These are phyloP conservation scores for Procambarus virginalis DNA, from an alignment of 1,140 invertebrate genomes.

Conservation along the genomic window DNA sequence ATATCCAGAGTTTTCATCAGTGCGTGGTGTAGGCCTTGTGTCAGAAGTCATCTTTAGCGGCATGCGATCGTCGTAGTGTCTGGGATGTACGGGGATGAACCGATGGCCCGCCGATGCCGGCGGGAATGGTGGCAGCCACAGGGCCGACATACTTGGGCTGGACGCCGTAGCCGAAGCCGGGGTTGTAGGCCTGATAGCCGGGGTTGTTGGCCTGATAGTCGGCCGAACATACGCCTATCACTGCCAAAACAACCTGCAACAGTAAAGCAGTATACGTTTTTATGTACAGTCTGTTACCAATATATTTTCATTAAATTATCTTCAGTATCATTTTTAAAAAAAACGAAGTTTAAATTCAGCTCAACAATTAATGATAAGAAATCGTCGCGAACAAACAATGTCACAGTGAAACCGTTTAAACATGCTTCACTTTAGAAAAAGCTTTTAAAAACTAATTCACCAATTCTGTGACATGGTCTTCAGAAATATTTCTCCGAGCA, in stretches of 20 bases:
- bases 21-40: conserved; percentile 20
- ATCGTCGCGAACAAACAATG: no score
- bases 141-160: conserved; percentile 16
- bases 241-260: conserved; percentile 42
- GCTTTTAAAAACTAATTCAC: no score
- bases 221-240: conserved; percentile 26
- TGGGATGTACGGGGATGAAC: conserved; percentile 24
- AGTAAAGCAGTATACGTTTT: neutral
- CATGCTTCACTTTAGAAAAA: no score
- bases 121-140: neutral
- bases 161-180: conserved; percentile 3
- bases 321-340: no score
- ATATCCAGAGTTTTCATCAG: neutral
- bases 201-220: conserved; percentile 35
- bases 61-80: conserved; percentile 43
- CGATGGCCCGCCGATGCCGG: neutral
- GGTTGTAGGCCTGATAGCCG: conserved; percentile 29
- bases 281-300: no score
- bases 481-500: no score
- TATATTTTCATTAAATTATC: no score
- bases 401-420: no score
- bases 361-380: no score
- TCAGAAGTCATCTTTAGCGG: conserved; percentile 48
- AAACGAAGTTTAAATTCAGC: no score
- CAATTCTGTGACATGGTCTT: no score